Base-by-base conservation (phyloP, 2,888 invertebrate species). In the Drosophila greeni region DNA sequence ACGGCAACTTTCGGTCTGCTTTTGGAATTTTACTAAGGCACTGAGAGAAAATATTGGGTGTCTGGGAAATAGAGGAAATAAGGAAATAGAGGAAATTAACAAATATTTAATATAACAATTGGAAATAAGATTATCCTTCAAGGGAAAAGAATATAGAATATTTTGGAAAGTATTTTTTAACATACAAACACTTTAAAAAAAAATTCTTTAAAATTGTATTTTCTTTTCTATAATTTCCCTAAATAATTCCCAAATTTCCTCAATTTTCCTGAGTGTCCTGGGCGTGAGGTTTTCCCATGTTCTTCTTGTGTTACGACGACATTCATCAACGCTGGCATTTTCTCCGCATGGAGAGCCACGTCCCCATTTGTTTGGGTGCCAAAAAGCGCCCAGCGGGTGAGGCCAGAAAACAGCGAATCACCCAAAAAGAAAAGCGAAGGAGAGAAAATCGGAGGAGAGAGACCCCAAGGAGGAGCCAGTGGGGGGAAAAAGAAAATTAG, bases 321-420 rank as follows among this genome's bases (percentile, higher is more conserved):
- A 82, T 84, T 76, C 81, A 85, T 85, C 79, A 72, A 68, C 69
- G 76, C 66, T 72, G 73, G 70, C 81, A 59, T 57, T 55, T 55
- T 31, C 31, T 18, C 37, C 65, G 29, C 65, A 23, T 64, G 64
- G 51, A 40, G 33, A 23, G 72, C 72, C 70, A 82, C 79, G 76
- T 72, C 72, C 65, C 55, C 53, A 65, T 56, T 64, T 64, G 52
- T 51, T 64, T 45, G 66, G 66, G 42, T 76, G 81, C 76, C 70
- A 78, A 78, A 73, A 76, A 84, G 71, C 64, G 68, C 74, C 61
- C 77, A 80, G 77, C 80, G 64, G 60, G 77, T 66, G 70, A 53
- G 39, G 55, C 62, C 11, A 65, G n/a, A 47, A 58, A 59, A 43
- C 42, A 11, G 42, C 26, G 43, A 31, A 59, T 37, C 36, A 23